Conservation (phyloP, 2,888 invertebrate species). For the Deilephila porcellus region DNA sequence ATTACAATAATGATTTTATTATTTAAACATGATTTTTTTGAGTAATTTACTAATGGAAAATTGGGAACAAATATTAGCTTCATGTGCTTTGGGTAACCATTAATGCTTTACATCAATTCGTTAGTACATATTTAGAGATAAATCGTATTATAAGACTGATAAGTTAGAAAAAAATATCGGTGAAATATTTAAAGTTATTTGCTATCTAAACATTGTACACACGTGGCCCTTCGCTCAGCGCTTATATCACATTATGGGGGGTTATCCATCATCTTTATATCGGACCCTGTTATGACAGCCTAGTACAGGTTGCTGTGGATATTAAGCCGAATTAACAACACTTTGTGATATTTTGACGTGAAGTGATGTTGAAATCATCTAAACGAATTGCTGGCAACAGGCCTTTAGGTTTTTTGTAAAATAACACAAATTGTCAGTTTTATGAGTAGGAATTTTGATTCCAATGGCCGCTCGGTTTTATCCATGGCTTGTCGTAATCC, state of each 20-base stretch:
- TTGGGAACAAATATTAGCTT: too few relatives aligned
- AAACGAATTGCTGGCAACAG: constrained; percentile 33
- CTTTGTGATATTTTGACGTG: constrained; percentile 77
- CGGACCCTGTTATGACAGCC: constrained; percentile 73
- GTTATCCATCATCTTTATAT: constrained; percentile 81
- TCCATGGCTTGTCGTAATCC: background rate
- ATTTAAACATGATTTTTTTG: too few relatives aligned
- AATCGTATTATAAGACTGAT: background rate
- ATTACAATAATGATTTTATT: too few relatives aligned
- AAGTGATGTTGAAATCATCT: constrained; percentile 70
- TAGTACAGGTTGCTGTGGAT: constrained; percentile 76
- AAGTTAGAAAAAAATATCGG: constrained; percentile 29
- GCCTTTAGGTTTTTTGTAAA: background rate
- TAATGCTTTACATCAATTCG: too few relatives aligned
- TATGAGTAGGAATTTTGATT: background rate
- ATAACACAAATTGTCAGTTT: background rate
- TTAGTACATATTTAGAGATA: background rate
- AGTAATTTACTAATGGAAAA: too few relatives aligned
- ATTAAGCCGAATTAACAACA: constrained; percentile 81
- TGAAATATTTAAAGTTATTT: constrained; percentile 40
- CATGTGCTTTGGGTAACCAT: too few relatives aligned
- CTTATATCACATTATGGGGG: constrained; percentile 70
- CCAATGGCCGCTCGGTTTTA: background rate
- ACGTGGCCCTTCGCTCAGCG: constrained; percentile 51
- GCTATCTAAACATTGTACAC: constrained; percentile 46